phyloP scores from a whole-genome alignment of 2,113 vertebrate species.

The Cettia cetti region DNA sequence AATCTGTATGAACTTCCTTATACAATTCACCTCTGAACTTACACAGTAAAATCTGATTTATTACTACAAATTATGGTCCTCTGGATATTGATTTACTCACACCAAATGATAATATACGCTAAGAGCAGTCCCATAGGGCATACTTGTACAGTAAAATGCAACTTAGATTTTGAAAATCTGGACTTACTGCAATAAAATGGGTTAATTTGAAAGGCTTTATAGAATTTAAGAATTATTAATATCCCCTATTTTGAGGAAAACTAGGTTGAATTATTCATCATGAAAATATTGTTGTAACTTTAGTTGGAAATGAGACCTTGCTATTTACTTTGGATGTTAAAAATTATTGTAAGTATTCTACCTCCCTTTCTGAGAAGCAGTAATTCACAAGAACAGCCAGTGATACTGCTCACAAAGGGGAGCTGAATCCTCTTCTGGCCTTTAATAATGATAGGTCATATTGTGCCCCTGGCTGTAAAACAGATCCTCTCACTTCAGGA shows the following conservation, averaged over 20 bases:
- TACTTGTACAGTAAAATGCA: neutral
- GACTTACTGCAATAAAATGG: neutral
- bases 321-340: neutral
- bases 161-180: neutral
- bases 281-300: neutral
- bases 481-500: neutral
- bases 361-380: neutral
- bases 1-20: neutral
- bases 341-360: neutral
- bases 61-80: neutral
- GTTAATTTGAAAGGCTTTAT: neutral
- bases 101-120: neutral
- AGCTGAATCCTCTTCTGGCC: neutral
- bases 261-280: neutral
- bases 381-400: neutral
- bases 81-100: slow-evolving; percentile 22
- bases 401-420: neutral
- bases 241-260: neutral
- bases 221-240: neutral
- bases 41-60: neutral
- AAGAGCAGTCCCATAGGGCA: neutral
- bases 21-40: slow-evolving; percentile 38
- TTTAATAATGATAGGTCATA: slow-evolving; percentile 10
- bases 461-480: neutral
- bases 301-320: neutral